Evolutionary conservation across 2,797 vertebrate species (phyloP).

Genomic region (Parambassis ranga): DNA sequence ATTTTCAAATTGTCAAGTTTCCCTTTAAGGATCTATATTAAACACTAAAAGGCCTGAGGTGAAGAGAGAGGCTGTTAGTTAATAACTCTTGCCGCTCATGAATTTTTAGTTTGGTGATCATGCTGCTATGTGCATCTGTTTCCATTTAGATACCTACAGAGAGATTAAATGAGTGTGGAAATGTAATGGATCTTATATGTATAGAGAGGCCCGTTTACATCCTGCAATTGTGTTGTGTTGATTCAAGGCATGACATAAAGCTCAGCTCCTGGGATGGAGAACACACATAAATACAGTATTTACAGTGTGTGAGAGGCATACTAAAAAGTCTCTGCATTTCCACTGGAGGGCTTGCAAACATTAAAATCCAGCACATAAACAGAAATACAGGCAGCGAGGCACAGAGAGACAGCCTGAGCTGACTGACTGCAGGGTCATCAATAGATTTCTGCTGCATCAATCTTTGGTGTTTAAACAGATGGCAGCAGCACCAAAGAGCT

Average conservation of each 20-base stretch:
- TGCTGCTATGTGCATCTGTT: conserved; percentile 60
- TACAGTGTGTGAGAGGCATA: conserved; percentile 22
- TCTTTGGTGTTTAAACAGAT: conserved; percentile 62
- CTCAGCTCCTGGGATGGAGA: conserved; percentile 11
- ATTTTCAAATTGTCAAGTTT: background rate
- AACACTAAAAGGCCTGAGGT: background rate
- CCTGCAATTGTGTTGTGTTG: conserved; percentile 57
- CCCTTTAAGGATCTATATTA: background rate
- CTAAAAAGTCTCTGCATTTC: conserved; percentile 4
- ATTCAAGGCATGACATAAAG: conserved; percentile 53
- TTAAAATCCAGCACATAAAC: conserved; percentile 8
- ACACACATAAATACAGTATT: conserved; percentile 38
- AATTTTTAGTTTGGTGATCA: conserved; percentile 35
- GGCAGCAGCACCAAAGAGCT: conserved; percentile 46
- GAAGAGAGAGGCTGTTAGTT: background rate
- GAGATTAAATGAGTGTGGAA: conserved; percentile 58
- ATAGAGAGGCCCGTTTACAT: conserved; percentile 56
- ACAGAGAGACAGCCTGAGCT: background rate
- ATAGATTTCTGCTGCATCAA: conserved; percentile 44
- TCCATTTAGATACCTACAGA: conserved; percentile 56
- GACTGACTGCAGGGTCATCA: conserved; percentile 33
- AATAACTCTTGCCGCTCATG: conserved; percentile 30
- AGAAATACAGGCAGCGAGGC: background rate
- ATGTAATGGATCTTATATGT: conserved; percentile 58
- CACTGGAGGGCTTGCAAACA: background rate